phyloP scores from a whole-genome alignment of 2,113 vertebrate species.

The Rhinoderma darwinii region DNA sequence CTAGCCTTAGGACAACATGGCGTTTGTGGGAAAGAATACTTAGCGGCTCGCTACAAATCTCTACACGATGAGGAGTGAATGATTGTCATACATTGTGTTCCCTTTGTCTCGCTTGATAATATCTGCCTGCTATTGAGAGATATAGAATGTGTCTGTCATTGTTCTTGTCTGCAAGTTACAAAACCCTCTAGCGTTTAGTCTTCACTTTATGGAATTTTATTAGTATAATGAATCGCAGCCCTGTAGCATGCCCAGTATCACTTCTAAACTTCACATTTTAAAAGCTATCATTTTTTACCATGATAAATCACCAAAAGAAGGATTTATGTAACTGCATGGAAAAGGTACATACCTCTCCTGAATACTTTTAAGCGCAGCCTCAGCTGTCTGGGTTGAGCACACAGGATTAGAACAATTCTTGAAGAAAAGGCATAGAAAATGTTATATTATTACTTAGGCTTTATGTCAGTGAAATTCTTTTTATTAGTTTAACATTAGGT shows the following conservation, averaged over 20 bases:
- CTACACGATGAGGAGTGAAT: slow-evolving; percentile 75
- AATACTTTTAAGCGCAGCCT: slow-evolving; percentile 41
- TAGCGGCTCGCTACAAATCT: slow-evolving; percentile 79
- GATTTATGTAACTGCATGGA: slow-evolving; percentile 55
- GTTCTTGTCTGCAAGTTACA: slow-evolving; percentile 72
- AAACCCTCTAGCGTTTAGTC: slow-evolving; percentile 71
- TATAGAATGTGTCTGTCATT: slow-evolving; percentile 72
- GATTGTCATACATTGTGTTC: slow-evolving; percentile 79
- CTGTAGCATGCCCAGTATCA: slow-evolving; percentile 76
- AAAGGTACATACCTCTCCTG: slow-evolving; percentile 56
- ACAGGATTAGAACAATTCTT: background rate
- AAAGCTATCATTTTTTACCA: slow-evolving; percentile 77
- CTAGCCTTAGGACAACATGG: slow-evolving; percentile 82
- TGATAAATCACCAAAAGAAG: slow-evolving; percentile 71
- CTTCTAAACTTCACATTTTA: slow-evolving; percentile 77
- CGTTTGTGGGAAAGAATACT: slow-evolving; percentile 82
- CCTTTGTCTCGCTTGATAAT: slow-evolving; percentile 78
- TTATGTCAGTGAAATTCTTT: background rate
- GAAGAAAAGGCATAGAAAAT: background rate
- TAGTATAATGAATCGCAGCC: slow-evolving; percentile 83
- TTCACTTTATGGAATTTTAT: slow-evolving; percentile 79
- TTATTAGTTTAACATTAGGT: slow-evolving; percentile 18
- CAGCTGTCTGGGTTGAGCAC: slow-evolving; percentile 24
- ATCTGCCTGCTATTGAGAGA: slow-evolving; percentile 73
- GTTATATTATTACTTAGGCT: background rate